phyloP scores from a whole-genome alignment of 1,140 invertebrate species.

The Drosophila nannoptera region DNA sequence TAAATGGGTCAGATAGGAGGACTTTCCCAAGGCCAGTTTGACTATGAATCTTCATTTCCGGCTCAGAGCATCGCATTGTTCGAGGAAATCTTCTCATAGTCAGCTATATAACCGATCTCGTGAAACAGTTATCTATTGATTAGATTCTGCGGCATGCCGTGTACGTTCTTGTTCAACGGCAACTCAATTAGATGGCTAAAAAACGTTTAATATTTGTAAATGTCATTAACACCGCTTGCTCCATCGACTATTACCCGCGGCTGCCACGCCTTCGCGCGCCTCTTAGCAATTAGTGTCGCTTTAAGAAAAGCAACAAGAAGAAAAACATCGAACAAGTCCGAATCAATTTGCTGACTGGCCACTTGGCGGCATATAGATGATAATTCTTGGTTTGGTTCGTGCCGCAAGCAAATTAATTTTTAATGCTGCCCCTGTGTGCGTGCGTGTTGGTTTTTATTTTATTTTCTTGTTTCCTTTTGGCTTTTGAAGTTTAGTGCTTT shows the following conservation, averaged over 20 bases:
- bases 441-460: neutral
- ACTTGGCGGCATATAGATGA: neutral
- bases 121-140: neutral
- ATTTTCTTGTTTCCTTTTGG: slow-evolving; percentile 31
- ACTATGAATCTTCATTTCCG: no score
- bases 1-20: no score
- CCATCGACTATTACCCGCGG: slow-evolving; percentile 8
- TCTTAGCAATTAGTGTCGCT: slow-evolving; percentile 39
- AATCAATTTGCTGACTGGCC: slow-evolving; percentile 31
- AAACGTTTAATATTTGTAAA: slow-evolving; percentile 41
- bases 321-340: slow-evolving; percentile 6
- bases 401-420: slow-evolving; percentile 20
- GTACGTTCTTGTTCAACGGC: slow-evolving; percentile 20
- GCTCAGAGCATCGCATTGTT: no score
- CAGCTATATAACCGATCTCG: no score
- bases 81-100: no score
- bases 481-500: slow-evolving; percentile 52
- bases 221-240: slow-evolving; percentile 39
- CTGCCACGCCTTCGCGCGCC: neutral
- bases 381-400: slow-evolving; percentile 10
- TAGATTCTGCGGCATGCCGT: neutral
- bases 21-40: no score
- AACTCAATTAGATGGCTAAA: slow-evolving; percentile 32
- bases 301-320: slow-evolving; percentile 16
- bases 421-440: neutral